A percentile compares a stretch with the other conserved stretches of the same genome.
Evolutionary conservation across 2,888 invertebrate genomes (phyloP).

Genomic region (Actias luna): DNA sequence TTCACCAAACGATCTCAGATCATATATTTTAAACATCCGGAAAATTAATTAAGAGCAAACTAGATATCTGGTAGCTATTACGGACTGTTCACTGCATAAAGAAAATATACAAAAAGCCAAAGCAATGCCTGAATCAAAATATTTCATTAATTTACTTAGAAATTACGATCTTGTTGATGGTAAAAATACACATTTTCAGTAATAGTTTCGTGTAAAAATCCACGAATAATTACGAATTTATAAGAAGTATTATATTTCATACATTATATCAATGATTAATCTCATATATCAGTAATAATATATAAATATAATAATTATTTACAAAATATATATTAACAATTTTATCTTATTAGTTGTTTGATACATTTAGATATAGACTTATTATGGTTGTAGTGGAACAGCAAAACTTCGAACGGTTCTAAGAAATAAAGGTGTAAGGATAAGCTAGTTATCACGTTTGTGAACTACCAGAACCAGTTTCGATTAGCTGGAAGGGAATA

Average conservation of each 20-base stretch:
- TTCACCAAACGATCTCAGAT: neutral
- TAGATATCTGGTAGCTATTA: neutral
- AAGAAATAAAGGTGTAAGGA: neutral
- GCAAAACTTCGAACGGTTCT: neutral
- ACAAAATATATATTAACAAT: too few species aligned
- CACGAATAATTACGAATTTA: neutral
- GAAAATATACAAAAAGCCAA: neutral
- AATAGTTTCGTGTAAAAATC: neutral
- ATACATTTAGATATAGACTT: neutral
- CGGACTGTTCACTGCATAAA: neutral
- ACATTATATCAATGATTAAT: too few species aligned
- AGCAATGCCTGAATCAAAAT: neutral
- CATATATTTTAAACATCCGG: conserved; percentile 13
- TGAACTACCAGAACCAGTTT: neutral
- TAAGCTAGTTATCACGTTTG: neutral
- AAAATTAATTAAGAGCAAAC: neutral
- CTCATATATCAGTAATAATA: too few species aligned
- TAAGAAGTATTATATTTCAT: neutral
- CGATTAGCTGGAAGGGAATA: neutral
- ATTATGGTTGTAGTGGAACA: neutral
- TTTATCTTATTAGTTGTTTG: too few species aligned
- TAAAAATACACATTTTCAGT: neutral
- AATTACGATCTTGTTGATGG: neutral
- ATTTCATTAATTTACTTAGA: neutral
- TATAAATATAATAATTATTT: too few species aligned